phyloP scores from a whole-genome alignment of 2,888 invertebrate genomes.

The Junonia oenone region DNA sequence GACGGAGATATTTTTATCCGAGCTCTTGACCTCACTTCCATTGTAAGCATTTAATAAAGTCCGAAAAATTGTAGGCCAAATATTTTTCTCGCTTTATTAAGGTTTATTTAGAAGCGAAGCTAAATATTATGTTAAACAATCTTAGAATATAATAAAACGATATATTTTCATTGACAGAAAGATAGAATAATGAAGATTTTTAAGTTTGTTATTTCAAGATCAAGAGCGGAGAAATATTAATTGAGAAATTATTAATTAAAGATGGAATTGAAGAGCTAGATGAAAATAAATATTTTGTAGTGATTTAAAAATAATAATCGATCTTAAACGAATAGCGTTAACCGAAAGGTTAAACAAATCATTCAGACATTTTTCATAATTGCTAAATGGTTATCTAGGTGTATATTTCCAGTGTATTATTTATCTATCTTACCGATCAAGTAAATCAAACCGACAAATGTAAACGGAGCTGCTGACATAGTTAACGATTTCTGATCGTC shows the following conservation, averaged over 20 bases:
- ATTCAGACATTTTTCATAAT: no score
- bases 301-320: no score
- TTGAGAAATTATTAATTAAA: no score
- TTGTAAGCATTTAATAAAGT: slow-evolving; percentile 4
- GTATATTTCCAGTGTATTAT: no score
- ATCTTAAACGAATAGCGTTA: no score
- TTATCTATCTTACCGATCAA: no score
- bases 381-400: no score
- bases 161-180: not conserved
- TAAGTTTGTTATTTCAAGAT: no score
- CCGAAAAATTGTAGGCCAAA: not conserved
- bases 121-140: not conserved
- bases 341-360: no score
- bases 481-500: not conserved
- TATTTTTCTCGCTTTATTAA: not conserved
- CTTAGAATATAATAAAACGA: not conserved
- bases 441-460: not conserved
- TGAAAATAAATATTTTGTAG: no score
- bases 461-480: not conserved
- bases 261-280: no score
- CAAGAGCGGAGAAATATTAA: no score
- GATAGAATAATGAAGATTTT: not conserved
- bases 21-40: not conserved
- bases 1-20: not conserved
- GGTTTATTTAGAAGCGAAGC: not conserved